phyloP scores from a whole-genome alignment of 1,140 invertebrate species.

The Glossosoma conforme region DNA sequence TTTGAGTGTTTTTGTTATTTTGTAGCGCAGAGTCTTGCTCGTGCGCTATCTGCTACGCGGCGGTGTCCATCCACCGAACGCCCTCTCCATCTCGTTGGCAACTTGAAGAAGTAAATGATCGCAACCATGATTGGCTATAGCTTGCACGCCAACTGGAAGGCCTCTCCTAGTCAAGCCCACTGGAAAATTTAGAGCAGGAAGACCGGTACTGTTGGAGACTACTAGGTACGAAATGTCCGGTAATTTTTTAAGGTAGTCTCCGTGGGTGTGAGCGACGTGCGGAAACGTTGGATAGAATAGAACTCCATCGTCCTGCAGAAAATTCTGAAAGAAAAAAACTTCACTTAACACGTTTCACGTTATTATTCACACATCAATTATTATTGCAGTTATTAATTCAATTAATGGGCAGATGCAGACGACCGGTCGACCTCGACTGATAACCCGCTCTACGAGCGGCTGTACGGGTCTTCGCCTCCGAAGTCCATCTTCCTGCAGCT shows the following conservation, averaged over 20 bases:
- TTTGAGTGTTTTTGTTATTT: no score
- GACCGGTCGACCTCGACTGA: no score
- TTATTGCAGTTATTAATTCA: no score
- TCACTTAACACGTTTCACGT: no score
- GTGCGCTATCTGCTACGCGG: no score
- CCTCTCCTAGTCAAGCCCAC: slow-evolving; percentile 69
- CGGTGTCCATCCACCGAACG: slow-evolving; percentile 81
- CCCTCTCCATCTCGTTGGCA: slow-evolving; percentile 75
- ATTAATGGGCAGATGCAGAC: no score
- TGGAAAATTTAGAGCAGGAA: slow-evolving; percentile 78
- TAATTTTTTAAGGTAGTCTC: slow-evolving; percentile 65
- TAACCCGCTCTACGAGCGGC: no score
- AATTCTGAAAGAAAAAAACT: slow-evolving; percentile 58
- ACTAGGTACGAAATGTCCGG: slow-evolving; percentile 73
- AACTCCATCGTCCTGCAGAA: slow-evolving; percentile 72
- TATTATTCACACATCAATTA: no score
- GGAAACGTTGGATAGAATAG: slow-evolving; percentile 78
- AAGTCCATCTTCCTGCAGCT: no score
- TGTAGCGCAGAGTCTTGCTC: no score
- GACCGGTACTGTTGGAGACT: slow-evolving; percentile 76
- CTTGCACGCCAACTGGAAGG: slow-evolving; percentile 72
- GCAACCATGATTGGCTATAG: slow-evolving; percentile 57
- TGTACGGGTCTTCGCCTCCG: no score
- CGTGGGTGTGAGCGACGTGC: slow-evolving; percentile 68
- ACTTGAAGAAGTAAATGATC: slow-evolving; percentile 77